Evolutionary conservation across 2,888 invertebrate genomes (phyloP).

Genomic region (Aproaerema taeniolella): DNA sequence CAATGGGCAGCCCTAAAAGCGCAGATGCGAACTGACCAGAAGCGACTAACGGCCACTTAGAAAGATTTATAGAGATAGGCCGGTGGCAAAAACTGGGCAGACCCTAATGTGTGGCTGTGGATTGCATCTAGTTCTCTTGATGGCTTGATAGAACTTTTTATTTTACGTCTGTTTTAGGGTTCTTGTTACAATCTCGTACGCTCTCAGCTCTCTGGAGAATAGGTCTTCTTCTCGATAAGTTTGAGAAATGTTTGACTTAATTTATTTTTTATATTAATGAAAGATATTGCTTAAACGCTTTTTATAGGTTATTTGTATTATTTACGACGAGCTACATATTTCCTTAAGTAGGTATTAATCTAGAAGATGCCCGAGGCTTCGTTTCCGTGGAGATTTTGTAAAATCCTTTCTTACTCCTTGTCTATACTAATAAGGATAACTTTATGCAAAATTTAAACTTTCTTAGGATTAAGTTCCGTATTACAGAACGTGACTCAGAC

Average conservation of each 20-base stretch:
- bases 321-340: too few relatives aligned
- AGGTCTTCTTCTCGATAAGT: too few relatives aligned
- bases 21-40: constrained; percentile 52
- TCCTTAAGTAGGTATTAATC: too few relatives aligned
- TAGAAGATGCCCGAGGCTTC: too few relatives aligned
- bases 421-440: not conserved
- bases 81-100: constrained; percentile 40
- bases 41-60: constrained; percentile 61
- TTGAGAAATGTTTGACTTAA: too few relatives aligned
- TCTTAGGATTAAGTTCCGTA: not conserved
- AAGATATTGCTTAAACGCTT: not conserved
- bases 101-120: constrained; percentile 33
- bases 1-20: too few relatives aligned
- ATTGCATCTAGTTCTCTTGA: constrained; percentile 8
- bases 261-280: too few relatives aligned
- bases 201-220: too few relatives aligned
- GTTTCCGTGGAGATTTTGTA: too few relatives aligned
- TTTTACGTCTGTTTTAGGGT: not conserved
- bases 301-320: not conserved
- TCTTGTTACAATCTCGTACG: too few relatives aligned
- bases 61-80: constrained; percentile 61
- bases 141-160: not conserved
- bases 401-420: not conserved
- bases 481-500: too few relatives aligned
- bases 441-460: not conserved